Percentiles rank a stretch among this genome's conserved stretches.
Evolutionary conservation across 2,888 invertebrate species (phyloP).

Genomic region (Actias luna): DNA sequence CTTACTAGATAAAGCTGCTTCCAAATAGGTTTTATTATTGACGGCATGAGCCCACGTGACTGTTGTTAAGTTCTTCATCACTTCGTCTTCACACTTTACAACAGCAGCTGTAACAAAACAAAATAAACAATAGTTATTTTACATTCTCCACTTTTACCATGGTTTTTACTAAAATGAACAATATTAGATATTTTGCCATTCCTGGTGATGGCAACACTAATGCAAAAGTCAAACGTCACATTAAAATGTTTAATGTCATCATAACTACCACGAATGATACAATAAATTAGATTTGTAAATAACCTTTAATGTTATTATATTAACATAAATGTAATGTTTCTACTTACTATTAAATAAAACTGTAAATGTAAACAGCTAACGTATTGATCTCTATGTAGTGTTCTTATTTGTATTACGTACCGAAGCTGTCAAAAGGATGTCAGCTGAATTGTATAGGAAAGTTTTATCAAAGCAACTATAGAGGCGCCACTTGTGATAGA

Average conservation of each 20-base stretch:
- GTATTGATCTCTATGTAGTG: background rate
- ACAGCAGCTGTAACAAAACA: conserved; percentile 41
- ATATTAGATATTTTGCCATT: background rate
- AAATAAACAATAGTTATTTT: background rate
- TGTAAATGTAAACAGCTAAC: background rate
- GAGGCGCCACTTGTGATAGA: background rate
- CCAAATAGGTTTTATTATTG: conserved; percentile 85
- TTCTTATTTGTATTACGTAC: background rate
- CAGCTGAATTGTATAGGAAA: background rate
- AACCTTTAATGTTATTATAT: background rate
- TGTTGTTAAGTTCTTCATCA: conserved; percentile 84
- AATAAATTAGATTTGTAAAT: background rate
- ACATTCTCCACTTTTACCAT: background rate
- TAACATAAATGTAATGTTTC: background rate
- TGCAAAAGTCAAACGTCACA: background rate
- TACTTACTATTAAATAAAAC: background rate
- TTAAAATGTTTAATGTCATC: background rate
- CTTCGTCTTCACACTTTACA: conserved; percentile 61
- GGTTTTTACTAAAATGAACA: background rate
- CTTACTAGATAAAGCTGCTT: conserved; percentile 83
- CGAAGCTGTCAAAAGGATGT: background rate
- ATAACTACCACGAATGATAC: background rate
- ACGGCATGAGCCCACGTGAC: conserved; percentile 94
- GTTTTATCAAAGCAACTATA: background rate
- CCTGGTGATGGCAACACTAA: background rate